Conservation (phyloP, 2,113 vertebrate species). For the Hydropotes inermis region DNA sequence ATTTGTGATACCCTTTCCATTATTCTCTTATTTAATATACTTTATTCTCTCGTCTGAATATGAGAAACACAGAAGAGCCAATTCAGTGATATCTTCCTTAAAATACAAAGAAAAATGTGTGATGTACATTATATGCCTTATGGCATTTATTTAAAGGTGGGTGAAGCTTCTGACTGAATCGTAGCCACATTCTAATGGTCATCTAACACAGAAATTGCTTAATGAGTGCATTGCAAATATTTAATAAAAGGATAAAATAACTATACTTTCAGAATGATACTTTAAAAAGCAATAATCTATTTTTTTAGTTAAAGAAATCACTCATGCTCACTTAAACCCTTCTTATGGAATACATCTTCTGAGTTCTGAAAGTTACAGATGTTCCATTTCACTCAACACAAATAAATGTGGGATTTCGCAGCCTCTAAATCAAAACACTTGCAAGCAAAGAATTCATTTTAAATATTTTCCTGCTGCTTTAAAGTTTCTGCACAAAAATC, state of each 20-base stretch:
- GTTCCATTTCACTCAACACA: background rate
- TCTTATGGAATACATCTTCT: background rate
- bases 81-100: background rate
- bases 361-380: background rate
- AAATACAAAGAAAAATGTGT: background rate
- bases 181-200: background rate
- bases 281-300: background rate
- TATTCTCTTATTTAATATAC: background rate
- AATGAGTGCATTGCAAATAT: background rate
- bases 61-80: background rate
- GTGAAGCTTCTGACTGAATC: background rate
- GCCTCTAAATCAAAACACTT: background rate
- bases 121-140: background rate
- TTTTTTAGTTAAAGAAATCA: background rate
- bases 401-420: background rate
- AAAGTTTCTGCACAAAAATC: background rate
- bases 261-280: conserved; percentile 9
- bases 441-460: background rate
- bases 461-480: background rate
- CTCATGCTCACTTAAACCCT: background rate
- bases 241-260: background rate
- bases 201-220: background rate
- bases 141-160: background rate
- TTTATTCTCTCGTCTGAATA: background rate
- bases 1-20: background rate